These are phyloP conservation scores for Orbicella faveolata DNA, from an alignment of 64 coral and sea anemone species.

Conservation along the genomic window DNA sequence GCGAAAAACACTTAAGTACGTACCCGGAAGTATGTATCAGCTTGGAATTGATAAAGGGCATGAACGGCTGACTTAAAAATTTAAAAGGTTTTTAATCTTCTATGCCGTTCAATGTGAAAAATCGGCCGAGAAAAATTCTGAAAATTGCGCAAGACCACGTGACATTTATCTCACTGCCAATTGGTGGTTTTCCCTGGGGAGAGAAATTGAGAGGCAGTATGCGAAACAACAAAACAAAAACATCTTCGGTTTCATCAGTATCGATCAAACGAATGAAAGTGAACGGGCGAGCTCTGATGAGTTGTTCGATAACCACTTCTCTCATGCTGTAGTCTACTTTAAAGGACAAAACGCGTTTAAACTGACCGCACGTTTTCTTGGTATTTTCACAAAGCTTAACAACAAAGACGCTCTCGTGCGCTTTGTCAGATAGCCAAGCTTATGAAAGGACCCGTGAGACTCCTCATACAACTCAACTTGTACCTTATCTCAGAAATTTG, in stretches of 20 bases:
- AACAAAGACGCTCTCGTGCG: not conserved
- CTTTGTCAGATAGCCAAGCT: slow-evolving; percentile 8
- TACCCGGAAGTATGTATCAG: too few species aligned
- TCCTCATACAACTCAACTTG: slow-evolving; percentile 59
- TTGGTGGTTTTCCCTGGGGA: not conserved
- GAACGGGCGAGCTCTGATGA: too few species aligned
- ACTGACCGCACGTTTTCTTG: not conserved
- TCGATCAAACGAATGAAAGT: not conserved
- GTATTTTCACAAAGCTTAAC: not conserved
- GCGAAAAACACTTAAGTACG: too few species aligned
- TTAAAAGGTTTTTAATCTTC: too few species aligned
- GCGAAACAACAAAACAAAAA: slow-evolving; percentile 14
- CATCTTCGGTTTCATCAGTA: not conserved
- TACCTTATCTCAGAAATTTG: slow-evolving; percentile 88
- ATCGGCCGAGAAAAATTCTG: not conserved
- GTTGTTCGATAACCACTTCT: not conserved
- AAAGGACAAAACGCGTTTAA: not conserved
- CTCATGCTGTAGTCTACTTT: not conserved
- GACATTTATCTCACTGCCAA: not conserved
- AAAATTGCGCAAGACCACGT: not conserved
- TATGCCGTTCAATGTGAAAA: not conserved
- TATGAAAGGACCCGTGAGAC: slow-evolving; percentile 18
- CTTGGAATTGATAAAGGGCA: too few species aligned
- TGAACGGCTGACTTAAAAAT: too few species aligned
- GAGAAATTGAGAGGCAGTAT: not conserved